Conservation (phyloP, 1,140 invertebrate genomes). For the Zaprionus gabonicus region DNA sequence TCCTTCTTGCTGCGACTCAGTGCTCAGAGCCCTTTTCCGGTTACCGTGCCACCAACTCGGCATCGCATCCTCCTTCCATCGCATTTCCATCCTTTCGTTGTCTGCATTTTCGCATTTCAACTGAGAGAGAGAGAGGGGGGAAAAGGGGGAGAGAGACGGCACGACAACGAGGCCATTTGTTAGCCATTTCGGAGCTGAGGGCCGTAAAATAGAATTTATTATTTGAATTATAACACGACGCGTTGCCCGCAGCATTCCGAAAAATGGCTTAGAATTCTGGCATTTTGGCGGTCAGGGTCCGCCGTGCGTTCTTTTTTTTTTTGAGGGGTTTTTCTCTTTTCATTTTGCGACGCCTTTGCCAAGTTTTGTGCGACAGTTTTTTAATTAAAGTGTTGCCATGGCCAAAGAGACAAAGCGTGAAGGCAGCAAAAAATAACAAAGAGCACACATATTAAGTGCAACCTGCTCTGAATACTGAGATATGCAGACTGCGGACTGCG, state of each 20-base stretch:
- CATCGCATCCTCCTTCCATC: neutral
- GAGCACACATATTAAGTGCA: constrained; percentile 16
- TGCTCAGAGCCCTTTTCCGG: neutral
- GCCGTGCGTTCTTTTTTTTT: neutral
- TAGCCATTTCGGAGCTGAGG: constrained; percentile 47
- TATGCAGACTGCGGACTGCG: neutral
- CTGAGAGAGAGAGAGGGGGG: neutral
- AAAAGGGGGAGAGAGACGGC: neutral
- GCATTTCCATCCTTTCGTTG: constrained; percentile 42
- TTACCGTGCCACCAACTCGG: neutral
- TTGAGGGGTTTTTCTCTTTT: neutral
- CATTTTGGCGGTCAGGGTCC: constrained; percentile 48
- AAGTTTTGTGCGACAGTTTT: constrained; percentile 57
- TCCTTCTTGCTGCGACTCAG: too few species aligned
- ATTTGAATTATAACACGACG: constrained; percentile 59
- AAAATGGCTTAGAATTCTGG: constrained; percentile 29
- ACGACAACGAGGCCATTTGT: constrained; percentile 51
- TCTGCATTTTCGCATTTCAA: constrained; percentile 37
- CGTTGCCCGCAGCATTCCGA: constrained; percentile 20
- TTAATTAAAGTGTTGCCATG: constrained; percentile 57
- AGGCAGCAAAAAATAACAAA: too few species aligned
- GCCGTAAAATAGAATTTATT: constrained; percentile 77
- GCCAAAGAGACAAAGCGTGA: neutral
- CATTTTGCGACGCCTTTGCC: constrained; percentile 1
- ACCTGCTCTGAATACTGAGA: constrained; percentile 17